These are phyloP conservation scores for Aphelenchoides besseyi DNA, from an alignment of 1,140 invertebrate genomes.

Conservation along the genomic window DNA sequence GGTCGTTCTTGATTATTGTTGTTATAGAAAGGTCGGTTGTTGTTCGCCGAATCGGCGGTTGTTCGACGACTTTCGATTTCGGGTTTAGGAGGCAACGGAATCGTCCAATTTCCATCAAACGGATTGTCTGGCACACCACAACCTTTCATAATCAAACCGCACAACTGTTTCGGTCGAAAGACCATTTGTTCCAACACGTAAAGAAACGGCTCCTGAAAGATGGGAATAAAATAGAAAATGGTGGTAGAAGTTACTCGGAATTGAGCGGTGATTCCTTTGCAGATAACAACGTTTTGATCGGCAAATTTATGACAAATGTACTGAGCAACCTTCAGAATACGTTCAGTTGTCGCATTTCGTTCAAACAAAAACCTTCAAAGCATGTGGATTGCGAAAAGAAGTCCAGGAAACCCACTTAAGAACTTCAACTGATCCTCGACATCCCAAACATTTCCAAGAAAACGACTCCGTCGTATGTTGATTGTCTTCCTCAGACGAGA, in stretches of 20 bases:
- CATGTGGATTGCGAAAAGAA: background rate
- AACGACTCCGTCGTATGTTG: slow-evolving; percentile 1
- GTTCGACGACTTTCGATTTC: background rate
- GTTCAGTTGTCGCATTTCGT: slow-evolving; percentile 34
- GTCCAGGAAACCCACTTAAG: slow-evolving; percentile 15
- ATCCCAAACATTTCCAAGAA: slow-evolving; percentile 32
- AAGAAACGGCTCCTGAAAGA: slow-evolving; percentile 37
- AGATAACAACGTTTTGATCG: slow-evolving; percentile 36
- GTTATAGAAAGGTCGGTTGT: background rate
- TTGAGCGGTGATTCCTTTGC: slow-evolving; percentile 48
- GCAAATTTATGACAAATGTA: slow-evolving; percentile 48
- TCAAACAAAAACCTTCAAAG: slow-evolving; percentile 27
- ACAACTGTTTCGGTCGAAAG: slow-evolving; percentile 39
- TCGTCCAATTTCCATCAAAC: slow-evolving; percentile 47
- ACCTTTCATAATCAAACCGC: slow-evolving; percentile 38
- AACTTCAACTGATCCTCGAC: slow-evolving; percentile 27
- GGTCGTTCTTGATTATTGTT: slow-evolving; percentile 1
- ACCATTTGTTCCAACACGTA: slow-evolving; percentile 46
- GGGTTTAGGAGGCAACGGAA: slow-evolving; percentile 34
- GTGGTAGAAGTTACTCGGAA: slow-evolving; percentile 37
- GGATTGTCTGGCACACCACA: slow-evolving; percentile 47
- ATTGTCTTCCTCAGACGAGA: slow-evolving; percentile 11
- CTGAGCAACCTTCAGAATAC: slow-evolving; percentile 32
- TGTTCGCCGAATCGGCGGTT: background rate
- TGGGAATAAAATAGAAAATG: slow-evolving; percentile 15